phyloP scores from a whole-genome alignment of 2,888 invertebrate genomes.

The Deilephila elpenor region DNA sequence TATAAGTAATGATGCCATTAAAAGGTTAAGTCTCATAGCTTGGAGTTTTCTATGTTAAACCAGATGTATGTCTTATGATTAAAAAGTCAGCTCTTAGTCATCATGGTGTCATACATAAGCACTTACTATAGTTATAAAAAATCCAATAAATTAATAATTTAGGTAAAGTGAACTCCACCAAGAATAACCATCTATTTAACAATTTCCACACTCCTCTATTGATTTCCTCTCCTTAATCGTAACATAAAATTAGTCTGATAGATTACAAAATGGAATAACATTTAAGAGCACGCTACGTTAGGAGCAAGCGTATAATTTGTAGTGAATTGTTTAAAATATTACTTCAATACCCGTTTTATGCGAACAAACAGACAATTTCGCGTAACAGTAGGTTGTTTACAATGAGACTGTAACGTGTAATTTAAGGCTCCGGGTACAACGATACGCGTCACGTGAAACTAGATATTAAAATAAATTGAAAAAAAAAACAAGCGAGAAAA shows the following conservation, averaged over 20 bases:
- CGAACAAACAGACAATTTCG: slow-evolving; percentile 32
- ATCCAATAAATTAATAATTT: too few species aligned
- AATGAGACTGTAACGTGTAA: slow-evolving; percentile 49
- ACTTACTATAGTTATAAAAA: too few species aligned
- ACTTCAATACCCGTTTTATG: slow-evolving; percentile 28
- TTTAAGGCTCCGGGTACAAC: slow-evolving; percentile 49
- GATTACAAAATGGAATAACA: slow-evolving; percentile 10
- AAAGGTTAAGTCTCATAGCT: too few species aligned
- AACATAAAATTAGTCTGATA: not conserved
- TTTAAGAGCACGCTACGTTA: not conserved
- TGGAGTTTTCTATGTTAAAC: too few species aligned
- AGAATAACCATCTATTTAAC: too few species aligned
- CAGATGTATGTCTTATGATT: too few species aligned
- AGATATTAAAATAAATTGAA: slow-evolving; percentile 48
- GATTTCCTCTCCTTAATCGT: not conserved
- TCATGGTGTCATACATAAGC: too few species aligned
- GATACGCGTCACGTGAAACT: slow-evolving; percentile 42
- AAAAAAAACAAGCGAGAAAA: slow-evolving; percentile 37
- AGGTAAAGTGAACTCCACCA: too few species aligned
- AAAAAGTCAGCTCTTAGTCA: too few species aligned
- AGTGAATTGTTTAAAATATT: slow-evolving; percentile 19
- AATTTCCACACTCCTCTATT: not conserved
- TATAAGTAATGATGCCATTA: too few species aligned
- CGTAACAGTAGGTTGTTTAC: slow-evolving; percentile 43
- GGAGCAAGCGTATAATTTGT: slow-evolving; percentile 1